A percentile compares a stretch with the other conserved stretches of the same genome.
Evolutionary conservation across 2,888 invertebrate species (phyloP).

Genomic region (Nomada flava): DNA sequence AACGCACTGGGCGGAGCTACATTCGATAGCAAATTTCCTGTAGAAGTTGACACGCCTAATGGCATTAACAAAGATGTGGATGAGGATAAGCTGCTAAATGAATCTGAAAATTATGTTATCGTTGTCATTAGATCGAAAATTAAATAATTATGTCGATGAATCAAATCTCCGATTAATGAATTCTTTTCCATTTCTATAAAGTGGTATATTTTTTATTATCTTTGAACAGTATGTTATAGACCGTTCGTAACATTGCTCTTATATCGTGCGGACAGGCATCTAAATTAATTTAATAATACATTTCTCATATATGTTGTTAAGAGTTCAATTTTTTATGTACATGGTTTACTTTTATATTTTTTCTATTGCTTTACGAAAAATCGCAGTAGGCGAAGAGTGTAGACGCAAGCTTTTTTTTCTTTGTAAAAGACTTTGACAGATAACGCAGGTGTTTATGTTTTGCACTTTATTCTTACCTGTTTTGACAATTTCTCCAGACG

Average conservation of each 20-base stretch:
- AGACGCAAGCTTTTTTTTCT: neutral
- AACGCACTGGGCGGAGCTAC: conserved; percentile 89
- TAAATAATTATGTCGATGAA: neutral
- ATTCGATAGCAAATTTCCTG: conserved; percentile 88
- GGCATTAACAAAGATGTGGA: conserved; percentile 83
- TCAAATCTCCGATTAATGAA: neutral
- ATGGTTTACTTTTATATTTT: neutral
- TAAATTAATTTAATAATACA: neutral
- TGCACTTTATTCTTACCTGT: conserved; percentile 71
- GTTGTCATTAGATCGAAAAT: neutral
- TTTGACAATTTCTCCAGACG: conserved; percentile 75
- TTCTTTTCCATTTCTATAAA: neutral
- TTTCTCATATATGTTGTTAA: neutral
- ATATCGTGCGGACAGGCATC: neutral
- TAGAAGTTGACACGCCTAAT: conserved; percentile 82
- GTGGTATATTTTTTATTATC: neutral
- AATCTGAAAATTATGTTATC: conserved; percentile 78
- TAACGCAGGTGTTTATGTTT: conserved; percentile 60
- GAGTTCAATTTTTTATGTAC: neutral
- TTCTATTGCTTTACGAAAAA: neutral
- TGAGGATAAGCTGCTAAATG: conserved; percentile 83
- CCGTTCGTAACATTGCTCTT: neutral
- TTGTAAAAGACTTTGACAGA: conserved; percentile 52
- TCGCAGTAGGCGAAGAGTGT: neutral
- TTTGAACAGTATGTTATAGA: neutral